Evolutionary conservation across 2,113 vertebrate species (phyloP), one percentile per base, ranked within the genome.

Genomic region (Callaeas wilsoni): DNA sequence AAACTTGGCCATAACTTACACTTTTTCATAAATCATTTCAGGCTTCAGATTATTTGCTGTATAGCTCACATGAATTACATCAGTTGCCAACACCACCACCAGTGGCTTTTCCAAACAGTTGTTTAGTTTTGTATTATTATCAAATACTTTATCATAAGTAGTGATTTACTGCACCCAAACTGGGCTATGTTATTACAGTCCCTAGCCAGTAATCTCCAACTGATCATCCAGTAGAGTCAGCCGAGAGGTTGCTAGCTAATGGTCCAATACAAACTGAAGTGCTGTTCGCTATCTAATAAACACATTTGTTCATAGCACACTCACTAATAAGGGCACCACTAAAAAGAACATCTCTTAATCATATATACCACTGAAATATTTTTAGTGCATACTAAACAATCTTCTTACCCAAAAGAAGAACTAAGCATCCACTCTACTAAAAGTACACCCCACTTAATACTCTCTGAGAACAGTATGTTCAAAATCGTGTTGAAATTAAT

Each of bases 311-410:
- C 56, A 81, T 78, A 59, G 73, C 64, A 56, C 56, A 11, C 91
- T 90, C 0, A 0, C 88, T 94, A 89, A 84, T 90, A 86, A 88
- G 60, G 56, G 20, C 79, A 75, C 33, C 33, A 35, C 79, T 88
- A 67, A 86, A 93, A 93, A 93, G 90, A 94, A 84, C 87, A 94
- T 93, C 73, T 39, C 68, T 89, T 92, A 93, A 92, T 96, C 63
- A 33, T 69, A 23, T 70, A 33, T 90, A 92, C 60, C 3, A 8
- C 20, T 56, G 41, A 37, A 84, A 21, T 96, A 92, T 95, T 95
- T 97, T 96, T 93, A 95, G 82, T 75, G 37, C 35, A 29, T 75
- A 68, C 68, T 87, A 92, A 94, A 80, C 22, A 25, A 62, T 77
- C 67, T 80, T 89, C 87, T 90, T 92, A 68, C 60, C 39, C 77